Evolutionary conservation across 2,113 vertebrate genomes (phyloP), one percentile per base, ranked within the genome.

Genomic region (Rynchops niger): DNA sequence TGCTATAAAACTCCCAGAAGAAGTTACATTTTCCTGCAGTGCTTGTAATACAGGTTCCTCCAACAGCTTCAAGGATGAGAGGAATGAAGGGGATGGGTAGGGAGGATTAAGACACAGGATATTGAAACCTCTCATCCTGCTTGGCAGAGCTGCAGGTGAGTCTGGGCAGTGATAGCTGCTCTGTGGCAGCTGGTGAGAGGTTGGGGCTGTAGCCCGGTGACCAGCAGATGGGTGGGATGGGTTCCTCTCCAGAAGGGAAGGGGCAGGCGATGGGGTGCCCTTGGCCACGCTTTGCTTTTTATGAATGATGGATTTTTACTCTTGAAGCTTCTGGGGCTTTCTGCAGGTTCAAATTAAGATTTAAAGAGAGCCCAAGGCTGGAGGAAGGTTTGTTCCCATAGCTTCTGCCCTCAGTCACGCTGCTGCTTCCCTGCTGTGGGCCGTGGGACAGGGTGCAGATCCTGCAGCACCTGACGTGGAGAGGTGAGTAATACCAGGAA

Each of bases 191-290:
- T 9, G 8, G 12, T 42, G 52, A 72, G 27, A 84, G 50, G 32
- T 25, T 5, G 0, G 27, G n/a, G 61, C 69, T 43, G 42, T 47
- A 80, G 32, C 71, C 56, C 2, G 1, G 34, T 32, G 45, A n/a
- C 50, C 42, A 42, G 30, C 12, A 17, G 27, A 20, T 18, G 8
- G 40, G 14, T 63, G 34, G 61, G 47, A 71, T 58, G 34, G 34
- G 5, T 58, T 52, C 45, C 4, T 63, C 40, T 56, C 34, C 59
- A 66, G 21, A 2, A 8, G 19, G 23, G 36, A 34, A 11, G 27
- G 2, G 3, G 29, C 0, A 0, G 71, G 43, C 1, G 1, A 52
- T 0, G 2, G 16, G 9, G 18, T 4, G 3, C 11, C 73, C 53
- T 74, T 2, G 2, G 65, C 32, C 53, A 40, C 0, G 0, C 5